phyloP scores from a whole-genome alignment of 1,140 invertebrate species.

The Brachionus manjavacas region DNA sequence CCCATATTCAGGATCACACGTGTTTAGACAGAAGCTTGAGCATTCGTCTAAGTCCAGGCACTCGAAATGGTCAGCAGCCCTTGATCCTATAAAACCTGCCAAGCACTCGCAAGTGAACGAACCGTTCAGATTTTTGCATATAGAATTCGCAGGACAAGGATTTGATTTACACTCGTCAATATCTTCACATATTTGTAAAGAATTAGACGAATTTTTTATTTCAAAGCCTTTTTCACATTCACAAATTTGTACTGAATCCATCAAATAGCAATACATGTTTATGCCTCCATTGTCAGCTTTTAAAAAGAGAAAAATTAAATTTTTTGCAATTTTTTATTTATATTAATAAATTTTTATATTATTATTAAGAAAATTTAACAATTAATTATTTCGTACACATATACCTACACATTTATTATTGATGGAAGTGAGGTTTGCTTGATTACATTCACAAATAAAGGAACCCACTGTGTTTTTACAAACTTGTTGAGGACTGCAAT shows the following conservation, averaged over 20 bases:
- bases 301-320: not conserved
- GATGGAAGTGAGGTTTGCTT: not conserved
- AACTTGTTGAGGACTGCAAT: not conserved
- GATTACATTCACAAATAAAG: not conserved
- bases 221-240: constrained; percentile 29
- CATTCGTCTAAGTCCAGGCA: constrained; percentile 34
- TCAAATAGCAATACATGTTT: constrained; percentile 4
- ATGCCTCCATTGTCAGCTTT: constrained; percentile 1
- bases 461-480: constrained; percentile 39
- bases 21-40: constrained; percentile 3
- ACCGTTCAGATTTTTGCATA: not conserved
- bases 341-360: not conserved
- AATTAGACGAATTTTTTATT: not conserved
- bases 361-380: no score
- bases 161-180: not conserved
- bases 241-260: not conserved
- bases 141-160: not conserved
- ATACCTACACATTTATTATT: constrained; percentile 32
- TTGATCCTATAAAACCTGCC: not conserved
- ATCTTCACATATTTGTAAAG: constrained; percentile 24
- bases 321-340: not conserved
- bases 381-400: not conserved
- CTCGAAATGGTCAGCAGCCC: not conserved
- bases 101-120: not conserved
- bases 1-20: not conserved